Base-by-base conservation (phyloP, 2,888 invertebrate species). In the Parthenolecanium corni region DNA sequence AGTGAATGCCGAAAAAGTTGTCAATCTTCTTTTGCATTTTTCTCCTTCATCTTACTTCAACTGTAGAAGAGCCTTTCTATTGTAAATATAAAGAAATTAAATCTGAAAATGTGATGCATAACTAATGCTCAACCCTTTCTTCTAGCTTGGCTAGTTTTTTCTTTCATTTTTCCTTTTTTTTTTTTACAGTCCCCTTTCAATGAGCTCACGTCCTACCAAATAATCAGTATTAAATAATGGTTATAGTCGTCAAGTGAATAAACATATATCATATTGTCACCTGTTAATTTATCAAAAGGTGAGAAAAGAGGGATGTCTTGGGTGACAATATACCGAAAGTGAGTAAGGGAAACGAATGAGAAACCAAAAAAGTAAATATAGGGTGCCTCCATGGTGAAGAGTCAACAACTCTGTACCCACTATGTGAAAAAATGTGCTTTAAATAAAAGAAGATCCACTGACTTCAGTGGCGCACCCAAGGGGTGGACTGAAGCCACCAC, bases 11-110 rank as follows among this genome's bases (percentile, higher is more conserved):
- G 36, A 61, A 61, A n/a, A 61, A 51, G 49, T 61, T 61, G 61
- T 61, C 61, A 61, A 61, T 61, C 61, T 61, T 61, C 61, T 61
- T 61, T 61, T 38, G 21, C 61, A 25, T 40, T 12, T 57, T 47
- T 31, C 25, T 53, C 31, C 20, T 24, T 51, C 51, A 4, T 11
- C 38, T 21, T n/a, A 11, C 38, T 54, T n/a, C 54, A 42, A 16
- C 42, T 53, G 20, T 20, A 6, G 38, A 42, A n/a, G 31, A 31
- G 31, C 5, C 31, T 6, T 31, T 31, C 31, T 9, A 31, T 31
- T 31, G 31, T 31, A 31, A n/a, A 9, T 31, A 9, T 31, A 31
- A 31, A n/a, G n/a, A n/a, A 31, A 31, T 31, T 31, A 31, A 31
- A 31, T 6, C 4, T 31, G 4, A 31, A 40, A 38, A 42, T 42